Percentiles rank a stretch among this genome's conserved stretches.
phyloP scores from a whole-genome alignment of 2,113 vertebrate genomes.

The Edolisoma coerulescens region DNA sequence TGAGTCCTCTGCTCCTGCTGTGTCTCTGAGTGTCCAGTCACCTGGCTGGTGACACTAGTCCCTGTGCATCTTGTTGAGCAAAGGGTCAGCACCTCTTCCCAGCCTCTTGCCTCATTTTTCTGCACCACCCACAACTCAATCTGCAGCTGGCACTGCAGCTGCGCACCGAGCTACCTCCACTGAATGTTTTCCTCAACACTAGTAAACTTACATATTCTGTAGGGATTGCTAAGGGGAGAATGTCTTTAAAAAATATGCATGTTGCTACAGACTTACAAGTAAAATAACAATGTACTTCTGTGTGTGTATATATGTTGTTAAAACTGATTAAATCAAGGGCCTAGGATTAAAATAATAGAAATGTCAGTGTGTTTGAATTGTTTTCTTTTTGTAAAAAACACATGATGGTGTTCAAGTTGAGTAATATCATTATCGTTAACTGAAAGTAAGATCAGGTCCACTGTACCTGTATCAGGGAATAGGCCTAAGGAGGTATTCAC shows the following conservation, averaged over 20 bases:
- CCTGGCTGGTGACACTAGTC: too few species aligned
- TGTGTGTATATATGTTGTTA: not conserved
- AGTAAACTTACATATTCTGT: not conserved
- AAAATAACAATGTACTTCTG: not conserved
- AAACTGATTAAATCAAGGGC: not conserved
- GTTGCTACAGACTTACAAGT: not conserved
- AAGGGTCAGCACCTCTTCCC: accelerated
- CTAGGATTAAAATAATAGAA: not conserved
- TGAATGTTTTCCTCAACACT: not conserved
- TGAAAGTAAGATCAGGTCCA: not conserved
- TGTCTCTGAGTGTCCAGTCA: not conserved
- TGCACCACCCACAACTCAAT: not conserved
- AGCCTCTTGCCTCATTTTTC: not conserved
- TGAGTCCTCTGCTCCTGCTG: not conserved
- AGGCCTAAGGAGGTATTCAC: not conserved
- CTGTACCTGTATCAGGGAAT: not conserved
- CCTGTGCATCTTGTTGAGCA: not conserved
- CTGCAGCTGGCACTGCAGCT: not conserved
- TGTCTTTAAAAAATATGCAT: not conserved
- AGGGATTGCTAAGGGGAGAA: not conserved
- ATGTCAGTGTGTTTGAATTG: not conserved
- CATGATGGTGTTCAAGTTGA: not conserved
- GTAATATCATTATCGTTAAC: not conserved
- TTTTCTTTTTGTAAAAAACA: not conserved
- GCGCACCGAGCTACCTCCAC: not conserved